phyloP scores from a whole-genome alignment of 2,797 vertebrate species.

The Sphenodon punctatus region DNA sequence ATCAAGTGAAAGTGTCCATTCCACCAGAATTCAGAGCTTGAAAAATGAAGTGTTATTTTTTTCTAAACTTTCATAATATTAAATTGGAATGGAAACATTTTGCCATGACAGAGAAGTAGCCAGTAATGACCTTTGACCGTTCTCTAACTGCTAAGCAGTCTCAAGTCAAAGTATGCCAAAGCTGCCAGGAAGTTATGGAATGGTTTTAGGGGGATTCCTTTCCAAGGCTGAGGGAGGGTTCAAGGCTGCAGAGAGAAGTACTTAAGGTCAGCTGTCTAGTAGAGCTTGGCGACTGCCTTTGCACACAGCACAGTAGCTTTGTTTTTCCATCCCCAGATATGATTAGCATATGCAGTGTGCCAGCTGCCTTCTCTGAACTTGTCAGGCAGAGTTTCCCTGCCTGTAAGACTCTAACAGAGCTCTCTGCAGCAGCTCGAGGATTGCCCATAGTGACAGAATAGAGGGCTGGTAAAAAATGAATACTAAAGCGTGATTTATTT shows the following conservation, averaged over 20 bases:
- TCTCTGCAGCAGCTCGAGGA: slow-evolving; percentile 8
- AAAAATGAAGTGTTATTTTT: neutral
- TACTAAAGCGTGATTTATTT: slow-evolving; percentile 67
- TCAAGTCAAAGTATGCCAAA: neutral
- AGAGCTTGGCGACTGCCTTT: neutral
- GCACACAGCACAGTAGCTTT: neutral
- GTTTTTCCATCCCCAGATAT: neutral
- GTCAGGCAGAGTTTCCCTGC: slow-evolving; percentile 73
- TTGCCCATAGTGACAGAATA: slow-evolving; percentile 28
- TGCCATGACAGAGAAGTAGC: neutral
- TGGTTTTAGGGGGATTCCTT: neutral
- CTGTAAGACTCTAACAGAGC: neutral
- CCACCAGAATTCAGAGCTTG: neutral
- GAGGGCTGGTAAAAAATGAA: slow-evolving; percentile 48
- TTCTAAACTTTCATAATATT: neutral
- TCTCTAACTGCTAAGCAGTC: neutral
- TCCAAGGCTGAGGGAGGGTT: neutral
- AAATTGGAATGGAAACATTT: neutral
- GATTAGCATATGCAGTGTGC: neutral
- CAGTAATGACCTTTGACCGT: neutral
- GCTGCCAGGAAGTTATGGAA: neutral
- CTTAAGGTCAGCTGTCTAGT: neutral
- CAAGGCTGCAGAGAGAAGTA: neutral
- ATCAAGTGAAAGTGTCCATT: rapidly evolving
- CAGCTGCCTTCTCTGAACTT: slow-evolving; percentile 29